Conservation (phyloP, 2,888 invertebrate genomes). For the Lycaena phlaeas region DNA sequence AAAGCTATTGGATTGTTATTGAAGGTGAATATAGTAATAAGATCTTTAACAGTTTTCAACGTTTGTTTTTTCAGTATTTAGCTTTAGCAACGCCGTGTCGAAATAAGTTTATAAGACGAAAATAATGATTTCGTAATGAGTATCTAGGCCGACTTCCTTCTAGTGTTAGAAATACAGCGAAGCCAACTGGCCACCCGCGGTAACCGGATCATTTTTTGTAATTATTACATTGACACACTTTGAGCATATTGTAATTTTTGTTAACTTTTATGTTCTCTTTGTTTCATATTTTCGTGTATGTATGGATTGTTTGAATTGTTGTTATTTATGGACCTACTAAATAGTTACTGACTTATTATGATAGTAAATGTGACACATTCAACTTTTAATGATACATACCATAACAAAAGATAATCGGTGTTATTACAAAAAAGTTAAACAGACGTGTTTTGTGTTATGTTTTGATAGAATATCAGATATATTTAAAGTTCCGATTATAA, state of each 20-base stretch:
- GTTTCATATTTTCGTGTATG: no score
- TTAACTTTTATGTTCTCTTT: conserved; percentile 6
- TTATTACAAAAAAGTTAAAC: no score
- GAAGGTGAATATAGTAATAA: not conserved
- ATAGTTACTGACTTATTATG: no score
- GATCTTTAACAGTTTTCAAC: no score
- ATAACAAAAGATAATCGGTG: no score
- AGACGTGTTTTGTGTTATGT: no score
- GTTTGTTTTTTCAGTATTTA: not conserved
- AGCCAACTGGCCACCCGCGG: conserved; percentile 26
- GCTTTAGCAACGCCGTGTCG: not conserved
- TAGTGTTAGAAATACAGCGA: conserved; percentile 43
- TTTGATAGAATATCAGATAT: no score
- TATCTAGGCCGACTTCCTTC: conserved; percentile 45
- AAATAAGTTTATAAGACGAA: conserved; percentile 7
- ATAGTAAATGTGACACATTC: no score
- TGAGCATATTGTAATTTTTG: conserved; percentile 9
- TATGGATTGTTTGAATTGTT: no score
- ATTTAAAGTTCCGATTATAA: no score
- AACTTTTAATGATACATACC: no score
- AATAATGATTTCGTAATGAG: conserved; percentile 36
- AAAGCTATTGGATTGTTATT: not conserved
- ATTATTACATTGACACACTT: conserved; percentile 42
- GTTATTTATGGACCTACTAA: no score
- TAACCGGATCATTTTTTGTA: conserved; percentile 36